Evolutionary conservation across 2,888 invertebrate species (phyloP).

Genomic region (Petrophora chlorosata): DNA sequence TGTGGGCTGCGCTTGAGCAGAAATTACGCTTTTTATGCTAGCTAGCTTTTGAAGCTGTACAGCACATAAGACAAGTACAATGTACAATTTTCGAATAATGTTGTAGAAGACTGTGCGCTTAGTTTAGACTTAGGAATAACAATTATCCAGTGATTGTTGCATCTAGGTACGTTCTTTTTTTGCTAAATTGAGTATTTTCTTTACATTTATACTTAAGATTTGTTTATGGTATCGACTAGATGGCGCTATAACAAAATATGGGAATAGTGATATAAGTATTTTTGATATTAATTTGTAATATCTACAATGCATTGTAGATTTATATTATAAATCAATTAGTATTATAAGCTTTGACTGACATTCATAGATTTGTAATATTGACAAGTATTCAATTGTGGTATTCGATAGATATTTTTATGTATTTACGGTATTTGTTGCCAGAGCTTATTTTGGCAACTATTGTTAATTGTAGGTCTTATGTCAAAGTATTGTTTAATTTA

Average conservation of each 20-base stretch:
- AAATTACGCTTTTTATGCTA: conserved; percentile 53
- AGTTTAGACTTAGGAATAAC: background rate
- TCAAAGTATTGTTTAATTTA: conserved; percentile 1
- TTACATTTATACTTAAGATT: background rate
- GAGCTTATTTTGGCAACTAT: conserved; percentile 14
- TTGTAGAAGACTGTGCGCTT: no score
- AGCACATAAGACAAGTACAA: no score
- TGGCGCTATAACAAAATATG: conserved; percentile 17
- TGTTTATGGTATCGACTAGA: conserved; percentile 19
- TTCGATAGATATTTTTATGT: conserved; percentile 24
- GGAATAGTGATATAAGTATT: conserved; percentile 16
- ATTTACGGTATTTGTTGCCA: conserved; percentile 21
- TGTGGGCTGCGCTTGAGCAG: conserved; percentile 68
- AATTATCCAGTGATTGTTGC: background rate
- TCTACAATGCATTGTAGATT: conserved; percentile 29
- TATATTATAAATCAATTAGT: conserved; percentile 34
- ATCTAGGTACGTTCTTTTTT: background rate
- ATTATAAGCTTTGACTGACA: conserved; percentile 40
- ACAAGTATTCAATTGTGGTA: conserved; percentile 30
- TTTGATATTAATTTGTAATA: conserved; percentile 12
- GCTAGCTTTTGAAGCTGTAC: no score
- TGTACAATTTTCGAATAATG: no score
- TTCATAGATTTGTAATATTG: conserved; percentile 33
- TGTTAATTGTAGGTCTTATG: background rate
- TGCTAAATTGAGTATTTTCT: background rate